A percentile compares a stretch with the other conserved stretches of the same genome.
phyloP scores from a whole-genome alignment of 2,113 vertebrate genomes.

The Hemiprocne comata region DNA sequence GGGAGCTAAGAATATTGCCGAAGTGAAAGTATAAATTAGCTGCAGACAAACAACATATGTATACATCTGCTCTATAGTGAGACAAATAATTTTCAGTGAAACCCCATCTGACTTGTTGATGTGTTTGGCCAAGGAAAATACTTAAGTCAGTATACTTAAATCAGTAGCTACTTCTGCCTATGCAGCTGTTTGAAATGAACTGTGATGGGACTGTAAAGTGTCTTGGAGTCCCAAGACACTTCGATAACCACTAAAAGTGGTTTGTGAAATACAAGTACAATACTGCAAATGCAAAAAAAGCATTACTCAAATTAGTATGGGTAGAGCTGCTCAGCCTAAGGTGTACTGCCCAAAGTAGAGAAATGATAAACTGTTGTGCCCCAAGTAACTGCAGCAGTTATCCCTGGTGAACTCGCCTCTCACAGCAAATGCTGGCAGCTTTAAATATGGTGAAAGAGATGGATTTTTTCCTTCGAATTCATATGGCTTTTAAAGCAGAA shows the following conservation, averaged over 20 bases:
- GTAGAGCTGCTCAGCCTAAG: neutral
- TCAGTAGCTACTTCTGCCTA: neutral
- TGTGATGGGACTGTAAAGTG: neutral
- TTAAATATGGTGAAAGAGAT: neutral
- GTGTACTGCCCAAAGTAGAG: neutral
- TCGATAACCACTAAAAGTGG: neutral
- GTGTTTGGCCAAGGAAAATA: constrained; percentile 23
- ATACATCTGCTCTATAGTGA: neutral
- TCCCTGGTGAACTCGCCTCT: neutral
- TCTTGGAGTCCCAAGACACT: neutral
- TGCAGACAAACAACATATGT: constrained; percentile 64
- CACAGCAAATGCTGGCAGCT: neutral
- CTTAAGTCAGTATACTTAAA: constrained; percentile 18
- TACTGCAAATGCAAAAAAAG: neutral
- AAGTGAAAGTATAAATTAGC: constrained; percentile 40
- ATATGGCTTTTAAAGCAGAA: neutral
- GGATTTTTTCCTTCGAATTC: neutral
- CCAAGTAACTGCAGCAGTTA: neutral
- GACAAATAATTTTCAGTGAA: constrained; percentile 28
- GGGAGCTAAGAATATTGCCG: neutral
- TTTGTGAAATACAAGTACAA: neutral
- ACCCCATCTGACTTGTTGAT: constrained; percentile 23
- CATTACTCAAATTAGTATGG: neutral
- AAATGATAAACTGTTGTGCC: neutral
- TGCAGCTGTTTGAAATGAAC: neutral